Percentiles rank a stretch among this genome's conserved stretches.
phyloP scores from a whole-genome alignment of 1,140 invertebrate genomes.

The Drosophila kohkoa region DNA sequence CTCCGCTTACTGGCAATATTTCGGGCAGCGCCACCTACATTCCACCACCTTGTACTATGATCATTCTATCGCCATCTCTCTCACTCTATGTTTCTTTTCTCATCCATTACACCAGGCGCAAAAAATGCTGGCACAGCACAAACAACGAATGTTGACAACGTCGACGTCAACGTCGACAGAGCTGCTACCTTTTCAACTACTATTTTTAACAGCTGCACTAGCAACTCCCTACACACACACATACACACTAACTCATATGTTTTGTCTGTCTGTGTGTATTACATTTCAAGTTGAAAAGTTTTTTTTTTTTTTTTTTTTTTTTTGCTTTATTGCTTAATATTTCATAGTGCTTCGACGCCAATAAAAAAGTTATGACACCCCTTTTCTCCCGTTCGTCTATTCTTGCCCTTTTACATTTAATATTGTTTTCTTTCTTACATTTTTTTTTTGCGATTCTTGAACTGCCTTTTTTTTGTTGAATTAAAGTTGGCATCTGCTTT shows the following conservation, averaged over 20 bases:
- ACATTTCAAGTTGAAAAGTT: conserved; percentile 55
- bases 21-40: conserved; percentile 38
- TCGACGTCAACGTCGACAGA: conserved; percentile 13
- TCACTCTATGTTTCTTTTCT: background rate
- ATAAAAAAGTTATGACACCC: conserved; percentile 53
- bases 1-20: conserved; percentile 59
- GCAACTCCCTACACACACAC: conserved; percentile 5
- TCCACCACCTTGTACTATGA: conserved; percentile 20
- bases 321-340: conserved; percentile 65
- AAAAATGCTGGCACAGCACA: conserved; percentile 38
- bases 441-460: conserved; percentile 23
- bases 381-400: background rate
- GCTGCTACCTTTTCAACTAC: conserved; percentile 46
- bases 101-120: conserved; percentile 29
- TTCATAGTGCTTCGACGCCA: conserved; percentile 49
- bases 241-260: conserved; percentile 12
- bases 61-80: background rate
- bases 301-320: conserved; percentile 34
- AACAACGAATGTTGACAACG: conserved; percentile 31
- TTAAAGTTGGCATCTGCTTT: conserved; percentile 30
- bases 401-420: conserved; percentile 33
- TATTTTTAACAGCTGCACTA: conserved; percentile 43
- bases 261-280: conserved; percentile 17
- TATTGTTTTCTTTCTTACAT: conserved; percentile 20
- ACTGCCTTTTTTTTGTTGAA: conserved; percentile 21